Percentiles rank a stretch among this genome's conserved stretches.
Conservation (phyloP, 2,888 invertebrate genomes). For the Aporophyla nigra region DNA sequence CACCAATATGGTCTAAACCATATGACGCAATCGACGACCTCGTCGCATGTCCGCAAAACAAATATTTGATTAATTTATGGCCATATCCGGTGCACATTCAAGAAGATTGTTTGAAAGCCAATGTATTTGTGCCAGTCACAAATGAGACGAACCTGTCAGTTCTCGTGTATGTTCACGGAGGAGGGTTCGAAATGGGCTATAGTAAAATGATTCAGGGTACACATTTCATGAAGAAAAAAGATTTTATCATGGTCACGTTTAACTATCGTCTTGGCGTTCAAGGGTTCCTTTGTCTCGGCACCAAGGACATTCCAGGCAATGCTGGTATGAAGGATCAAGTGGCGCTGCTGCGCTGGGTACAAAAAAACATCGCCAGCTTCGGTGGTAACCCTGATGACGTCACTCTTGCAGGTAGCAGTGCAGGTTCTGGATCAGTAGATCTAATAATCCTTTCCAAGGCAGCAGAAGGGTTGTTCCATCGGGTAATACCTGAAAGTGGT, state of each 20-base stretch:
- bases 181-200: constrained; percentile 20
- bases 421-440: constrained; percentile 74
- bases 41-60: too few relatives aligned
- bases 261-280: constrained; percentile 31
- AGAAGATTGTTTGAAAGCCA: constrained; percentile 39
- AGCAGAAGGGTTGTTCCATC: constrained; percentile 73
- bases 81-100: too few relatives aligned
- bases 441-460: constrained; percentile 74
- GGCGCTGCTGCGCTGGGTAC: constrained; percentile 76
- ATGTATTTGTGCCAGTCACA: constrained; percentile 37
- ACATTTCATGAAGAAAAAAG: constrained; percentile 36
- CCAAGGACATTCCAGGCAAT: constrained; percentile 74
- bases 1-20: too few relatives aligned
- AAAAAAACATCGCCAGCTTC: constrained; percentile 75
- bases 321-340: constrained; percentile 81
- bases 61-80: too few relatives aligned
- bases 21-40: too few relatives aligned
- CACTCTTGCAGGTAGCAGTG: constrained; percentile 75
- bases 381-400: constrained; percentile 79
- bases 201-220: constrained; percentile 3
- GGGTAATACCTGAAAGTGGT: constrained; percentile 78
- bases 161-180: constrained; percentile 26
- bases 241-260: constrained; percentile 67
- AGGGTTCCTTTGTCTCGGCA: constrained; percentile 38
- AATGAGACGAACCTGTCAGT: constrained; percentile 27